phyloP scores from a whole-genome alignment of 2,113 vertebrate species.

The Melanerpes aurifrons region DNA sequence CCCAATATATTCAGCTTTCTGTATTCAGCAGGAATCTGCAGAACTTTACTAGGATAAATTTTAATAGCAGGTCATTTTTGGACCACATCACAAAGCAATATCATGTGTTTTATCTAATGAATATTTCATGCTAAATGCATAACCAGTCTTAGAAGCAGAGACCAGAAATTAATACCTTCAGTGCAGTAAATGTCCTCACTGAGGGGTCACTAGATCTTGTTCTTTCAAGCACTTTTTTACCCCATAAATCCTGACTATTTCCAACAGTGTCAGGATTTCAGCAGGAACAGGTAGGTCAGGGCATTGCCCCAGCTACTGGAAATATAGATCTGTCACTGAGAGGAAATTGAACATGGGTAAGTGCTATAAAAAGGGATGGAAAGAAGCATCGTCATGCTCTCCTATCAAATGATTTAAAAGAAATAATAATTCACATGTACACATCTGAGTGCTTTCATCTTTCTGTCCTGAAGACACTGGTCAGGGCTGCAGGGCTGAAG shows the following conservation, averaged over 20 bases:
- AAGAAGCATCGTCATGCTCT: background rate
- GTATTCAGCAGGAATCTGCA: background rate
- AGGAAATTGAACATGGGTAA: background rate
- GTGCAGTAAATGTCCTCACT: background rate
- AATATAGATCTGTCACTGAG: background rate
- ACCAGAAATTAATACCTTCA: background rate
- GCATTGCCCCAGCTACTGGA: background rate
- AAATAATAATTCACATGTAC: background rate
- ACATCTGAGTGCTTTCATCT: background rate
- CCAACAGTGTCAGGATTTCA: background rate
- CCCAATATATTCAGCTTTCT: background rate
- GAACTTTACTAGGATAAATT: background rate
- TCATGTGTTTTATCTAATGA: background rate
- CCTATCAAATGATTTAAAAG: background rate
- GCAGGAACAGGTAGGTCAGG: background rate
- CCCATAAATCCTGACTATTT: background rate
- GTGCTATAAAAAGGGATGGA: background rate
- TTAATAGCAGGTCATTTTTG: background rate
- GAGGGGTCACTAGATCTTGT: background rate
- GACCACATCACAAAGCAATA: background rate
- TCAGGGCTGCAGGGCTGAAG: background rate
- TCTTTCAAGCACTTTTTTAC: background rate
- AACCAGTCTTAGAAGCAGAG: background rate
- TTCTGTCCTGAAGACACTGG: background rate
- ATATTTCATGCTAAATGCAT: background rate